phyloP scores from a whole-genome alignment of 1,140 invertebrate genomes.

The Temnothorax longispinosus region DNA sequence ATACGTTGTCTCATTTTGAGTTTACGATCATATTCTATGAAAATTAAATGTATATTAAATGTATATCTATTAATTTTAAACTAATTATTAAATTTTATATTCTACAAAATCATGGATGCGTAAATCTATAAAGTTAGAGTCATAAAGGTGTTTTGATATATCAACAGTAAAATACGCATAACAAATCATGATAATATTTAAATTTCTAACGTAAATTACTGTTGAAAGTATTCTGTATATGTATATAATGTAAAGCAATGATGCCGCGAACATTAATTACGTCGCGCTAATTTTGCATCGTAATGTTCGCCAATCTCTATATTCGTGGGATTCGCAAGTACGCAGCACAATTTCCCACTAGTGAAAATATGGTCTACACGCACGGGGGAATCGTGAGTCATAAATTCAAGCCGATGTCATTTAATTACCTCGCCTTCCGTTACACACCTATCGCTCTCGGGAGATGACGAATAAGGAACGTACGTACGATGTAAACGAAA shows the following conservation, averaged over 20 bases:
- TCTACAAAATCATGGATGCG: neutral
- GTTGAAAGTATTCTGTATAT: neutral
- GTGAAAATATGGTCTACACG: slow-evolving; percentile 25
- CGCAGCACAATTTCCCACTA: neutral
- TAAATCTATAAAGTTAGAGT: neutral
- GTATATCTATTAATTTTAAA: neutral
- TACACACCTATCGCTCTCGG: slow-evolving; percentile 41
- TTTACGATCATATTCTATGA: neutral
- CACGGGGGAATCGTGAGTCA: slow-evolving; percentile 31
- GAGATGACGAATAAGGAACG: slow-evolving; percentile 15
- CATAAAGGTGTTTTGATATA: neutral
- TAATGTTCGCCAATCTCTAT: neutral
- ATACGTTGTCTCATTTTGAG: neutral
- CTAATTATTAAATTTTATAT: neutral
- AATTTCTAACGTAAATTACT: slow-evolving; percentile 3
- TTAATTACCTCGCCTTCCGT: slow-evolving; percentile 56
- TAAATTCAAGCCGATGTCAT: slow-evolving; percentile 51
- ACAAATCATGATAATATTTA: neutral
- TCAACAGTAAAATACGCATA: neutral
- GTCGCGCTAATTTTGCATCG: slow-evolving; percentile 12
- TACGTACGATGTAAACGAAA: neutral
- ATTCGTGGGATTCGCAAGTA: neutral
- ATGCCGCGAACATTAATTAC: slow-evolving; percentile 25
- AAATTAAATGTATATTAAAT: neutral
- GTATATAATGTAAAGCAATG: neutral